A percentile compares a stretch with the other conserved stretches of the same genome.
phyloP scores from a whole-genome alignment of 2,797 vertebrate species.

The Cyclopterus lumpus region DNA sequence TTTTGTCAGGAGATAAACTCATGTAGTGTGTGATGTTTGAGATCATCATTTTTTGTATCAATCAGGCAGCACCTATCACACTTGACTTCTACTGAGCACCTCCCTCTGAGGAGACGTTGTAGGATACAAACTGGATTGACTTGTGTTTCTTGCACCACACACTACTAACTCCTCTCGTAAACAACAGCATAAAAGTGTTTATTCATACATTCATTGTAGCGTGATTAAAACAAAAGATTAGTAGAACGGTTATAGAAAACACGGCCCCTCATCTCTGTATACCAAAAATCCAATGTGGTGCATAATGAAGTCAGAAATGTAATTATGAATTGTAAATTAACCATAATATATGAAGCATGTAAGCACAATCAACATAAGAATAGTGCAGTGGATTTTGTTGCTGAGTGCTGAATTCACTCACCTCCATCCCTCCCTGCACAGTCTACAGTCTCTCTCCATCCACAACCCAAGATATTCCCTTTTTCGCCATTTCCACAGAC shows the following conservation, averaged over 20 bases:
- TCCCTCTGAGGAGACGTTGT: neutral
- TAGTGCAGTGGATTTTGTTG: neutral
- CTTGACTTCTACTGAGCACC: conserved; percentile 5
- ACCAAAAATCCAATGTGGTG: neutral
- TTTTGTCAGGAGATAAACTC: conserved; percentile 35
- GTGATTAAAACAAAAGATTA: neutral
- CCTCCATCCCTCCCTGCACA: conserved; percentile 11
- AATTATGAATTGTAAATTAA: neutral
- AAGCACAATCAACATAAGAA: neutral
- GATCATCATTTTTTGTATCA: conserved; percentile 2
- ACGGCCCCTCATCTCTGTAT: neutral
- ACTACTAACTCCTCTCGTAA: neutral
- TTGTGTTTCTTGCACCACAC: neutral
- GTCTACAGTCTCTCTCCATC: neutral
- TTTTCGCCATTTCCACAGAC: neutral
- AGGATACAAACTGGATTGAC: neutral
- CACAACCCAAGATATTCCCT: neutral
- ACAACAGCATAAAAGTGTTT: neutral
- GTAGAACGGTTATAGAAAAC: neutral
- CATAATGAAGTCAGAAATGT: neutral
- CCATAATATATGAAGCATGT: neutral
- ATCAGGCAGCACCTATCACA: neutral
- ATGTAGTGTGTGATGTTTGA: conserved; percentile 6
- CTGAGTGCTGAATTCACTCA: neutral
- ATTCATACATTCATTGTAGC: neutral